phyloP scores from a whole-genome alignment of 2,797 vertebrate species.

The Amblyraja radiata region DNA sequence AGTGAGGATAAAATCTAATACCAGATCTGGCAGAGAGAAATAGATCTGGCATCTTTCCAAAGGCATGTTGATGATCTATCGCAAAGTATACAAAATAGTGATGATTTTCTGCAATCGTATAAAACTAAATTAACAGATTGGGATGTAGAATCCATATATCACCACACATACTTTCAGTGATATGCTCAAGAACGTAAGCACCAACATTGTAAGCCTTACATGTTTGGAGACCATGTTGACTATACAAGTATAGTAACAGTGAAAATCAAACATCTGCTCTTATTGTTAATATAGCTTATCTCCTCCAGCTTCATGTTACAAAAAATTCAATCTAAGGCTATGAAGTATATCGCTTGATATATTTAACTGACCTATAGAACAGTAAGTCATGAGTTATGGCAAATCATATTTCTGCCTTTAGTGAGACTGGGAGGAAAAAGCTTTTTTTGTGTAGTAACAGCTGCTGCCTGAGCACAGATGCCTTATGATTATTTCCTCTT shows the following conservation, averaged over 20 bases:
- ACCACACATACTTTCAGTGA: not conserved
- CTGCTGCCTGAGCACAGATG: not conserved
- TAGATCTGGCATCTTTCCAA: too few relatives aligned
- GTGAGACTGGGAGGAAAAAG: not conserved
- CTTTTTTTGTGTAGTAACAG: not conserved
- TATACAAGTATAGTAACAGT: not conserved
- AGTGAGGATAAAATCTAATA: not conserved
- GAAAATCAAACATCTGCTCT: not conserved
- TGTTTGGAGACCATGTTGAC: not conserved
- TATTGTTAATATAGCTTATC: not conserved
- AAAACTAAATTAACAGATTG: not conserved
- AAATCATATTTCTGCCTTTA: constrained; percentile 33
- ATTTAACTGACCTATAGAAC: not conserved
- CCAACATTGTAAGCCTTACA: not conserved
- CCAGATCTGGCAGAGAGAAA: too few relatives aligned
- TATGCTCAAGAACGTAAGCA: not conserved
- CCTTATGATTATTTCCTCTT: not conserved
- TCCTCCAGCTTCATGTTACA: not conserved
- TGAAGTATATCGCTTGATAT: not conserved
- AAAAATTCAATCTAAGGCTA: not conserved
- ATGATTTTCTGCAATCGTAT: not conserved
- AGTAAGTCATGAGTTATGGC: not conserved
- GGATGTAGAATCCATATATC: not conserved
- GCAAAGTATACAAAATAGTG: not conserved
- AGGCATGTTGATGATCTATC: too few relatives aligned